phyloP scores from a whole-genome alignment of 1,140 invertebrate species.

The Chrysopa pallens region DNA sequence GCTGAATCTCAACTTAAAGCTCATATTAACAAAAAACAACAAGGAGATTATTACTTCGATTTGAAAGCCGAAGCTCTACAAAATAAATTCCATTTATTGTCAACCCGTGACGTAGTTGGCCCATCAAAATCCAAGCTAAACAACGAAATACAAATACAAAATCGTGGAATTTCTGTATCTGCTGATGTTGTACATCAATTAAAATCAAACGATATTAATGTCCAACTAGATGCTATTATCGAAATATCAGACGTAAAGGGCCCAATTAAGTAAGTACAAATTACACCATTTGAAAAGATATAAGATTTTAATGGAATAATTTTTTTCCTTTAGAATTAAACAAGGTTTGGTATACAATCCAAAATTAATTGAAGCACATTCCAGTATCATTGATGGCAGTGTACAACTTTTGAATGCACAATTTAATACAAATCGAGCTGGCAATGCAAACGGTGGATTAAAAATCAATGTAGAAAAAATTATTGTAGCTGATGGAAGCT shows the following conservation, averaged over 20 bases:
- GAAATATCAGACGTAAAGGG: slow-evolving; percentile 28
- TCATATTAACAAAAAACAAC: slow-evolving; percentile 27
- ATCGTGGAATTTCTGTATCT: slow-evolving; percentile 39
- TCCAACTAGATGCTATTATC: slow-evolving; percentile 29
- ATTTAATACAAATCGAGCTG: slow-evolving; percentile 21
- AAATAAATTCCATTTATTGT: slow-evolving; percentile 32
- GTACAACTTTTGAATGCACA: slow-evolving; percentile 31
- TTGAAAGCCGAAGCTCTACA: slow-evolving; percentile 32
- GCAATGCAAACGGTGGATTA: slow-evolving; percentile 18
- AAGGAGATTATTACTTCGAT: slow-evolving; percentile 37
- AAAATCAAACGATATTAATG: slow-evolving; percentile 30
- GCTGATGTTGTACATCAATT: slow-evolving; percentile 32
- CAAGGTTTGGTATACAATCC: slow-evolving; percentile 27
- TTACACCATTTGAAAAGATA: not conserved
- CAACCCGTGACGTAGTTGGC: slow-evolving; percentile 29
- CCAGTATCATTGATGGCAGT: slow-evolving; percentile 26
- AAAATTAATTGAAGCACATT: slow-evolving; percentile 29
- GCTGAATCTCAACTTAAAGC: slow-evolving; percentile 31
- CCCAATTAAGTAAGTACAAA: slow-evolving; percentile 28
- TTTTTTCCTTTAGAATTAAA: slow-evolving; percentile 26
- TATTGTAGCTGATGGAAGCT: slow-evolving; percentile 31
- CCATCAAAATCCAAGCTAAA: slow-evolving; percentile 34
- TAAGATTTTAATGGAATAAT: not conserved
- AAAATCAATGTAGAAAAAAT: slow-evolving; percentile 27
- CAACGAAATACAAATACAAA: slow-evolving; percentile 36